Conservation (phyloP, 2,888 invertebrate species). For the Petrophora chlorosata region DNA sequence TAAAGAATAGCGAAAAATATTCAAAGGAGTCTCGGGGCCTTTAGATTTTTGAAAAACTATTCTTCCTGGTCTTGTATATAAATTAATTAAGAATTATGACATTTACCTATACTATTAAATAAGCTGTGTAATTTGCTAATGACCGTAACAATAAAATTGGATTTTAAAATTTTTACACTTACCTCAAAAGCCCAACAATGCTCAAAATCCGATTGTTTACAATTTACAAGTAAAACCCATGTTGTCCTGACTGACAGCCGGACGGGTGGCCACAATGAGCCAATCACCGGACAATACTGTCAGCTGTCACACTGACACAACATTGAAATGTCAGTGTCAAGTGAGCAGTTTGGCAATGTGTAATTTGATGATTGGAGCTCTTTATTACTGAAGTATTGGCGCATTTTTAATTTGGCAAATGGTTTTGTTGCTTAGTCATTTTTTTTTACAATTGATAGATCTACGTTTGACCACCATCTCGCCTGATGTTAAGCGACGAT, state of each 20-base stretch:
- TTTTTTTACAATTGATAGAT: too few species aligned
- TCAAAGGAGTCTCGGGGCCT: too few species aligned
- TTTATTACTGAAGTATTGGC: constrained; percentile 11
- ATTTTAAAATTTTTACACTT: constrained; percentile 7
- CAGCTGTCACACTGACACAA: constrained; percentile 47
- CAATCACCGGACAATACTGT: constrained; percentile 60
- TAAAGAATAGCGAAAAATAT: too few species aligned
- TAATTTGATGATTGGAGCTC: constrained; percentile 29
- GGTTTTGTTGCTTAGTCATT: constrained; percentile 4
- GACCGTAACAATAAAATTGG: constrained; percentile 18
- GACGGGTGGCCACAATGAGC: constrained; percentile 62
- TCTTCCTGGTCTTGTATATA: too few species aligned
- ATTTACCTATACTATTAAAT: too few species aligned
- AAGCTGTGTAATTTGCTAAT: too few species aligned
- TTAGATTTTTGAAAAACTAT: too few species aligned
- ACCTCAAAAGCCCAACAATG: constrained; percentile 46
- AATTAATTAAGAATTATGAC: too few species aligned
- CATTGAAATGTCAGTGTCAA: constrained; percentile 33
- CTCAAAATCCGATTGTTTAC: constrained; percentile 65
- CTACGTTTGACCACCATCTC: too few species aligned
- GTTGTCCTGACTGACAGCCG: constrained; percentile 66
- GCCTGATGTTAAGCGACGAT: too few species aligned
- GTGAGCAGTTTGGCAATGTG: constrained; percentile 31
- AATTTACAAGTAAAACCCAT: constrained; percentile 72
- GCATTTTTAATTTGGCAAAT: constrained; percentile 18